A percentile compares a stretch with the other conserved stretches of the same genome.
phyloP scores from a whole-genome alignment of 2,113 vertebrate species.

The Alaudala cheleensis region DNA sequence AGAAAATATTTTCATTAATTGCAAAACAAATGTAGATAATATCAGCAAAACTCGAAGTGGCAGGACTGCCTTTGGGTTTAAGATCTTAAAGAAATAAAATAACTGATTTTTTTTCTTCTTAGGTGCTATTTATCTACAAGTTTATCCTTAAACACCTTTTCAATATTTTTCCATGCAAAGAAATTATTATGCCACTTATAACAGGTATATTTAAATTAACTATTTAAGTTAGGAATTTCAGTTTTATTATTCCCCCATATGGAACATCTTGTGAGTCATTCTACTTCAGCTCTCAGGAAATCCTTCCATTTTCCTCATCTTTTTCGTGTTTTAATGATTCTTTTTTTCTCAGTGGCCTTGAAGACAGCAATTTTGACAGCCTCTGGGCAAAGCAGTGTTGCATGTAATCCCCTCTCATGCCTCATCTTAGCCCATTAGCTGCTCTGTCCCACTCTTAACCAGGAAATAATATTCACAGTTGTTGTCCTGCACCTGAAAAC shows the following conservation, averaged over 20 bases:
- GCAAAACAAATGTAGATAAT: neutral
- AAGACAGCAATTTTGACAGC: neutral
- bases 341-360: neutral
- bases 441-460: neutral
- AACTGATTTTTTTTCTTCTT: neutral
- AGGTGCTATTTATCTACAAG: neutral
- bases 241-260: neutral
- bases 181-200: neutral
- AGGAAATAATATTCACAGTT: neutral
- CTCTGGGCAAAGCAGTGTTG: neutral
- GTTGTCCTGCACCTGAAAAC: neutral
- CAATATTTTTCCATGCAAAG: neutral
- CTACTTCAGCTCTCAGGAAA: neutral
- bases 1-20: conserved; percentile 28
- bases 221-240: neutral
- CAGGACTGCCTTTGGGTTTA: neutral
- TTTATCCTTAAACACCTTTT: neutral
- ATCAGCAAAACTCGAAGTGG: neutral
- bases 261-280: neutral
- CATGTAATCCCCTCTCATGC: neutral
- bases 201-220: neutral
- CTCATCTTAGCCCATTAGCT: neutral
- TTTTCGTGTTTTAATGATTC: neutral
- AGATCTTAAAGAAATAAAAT: neutral
- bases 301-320: neutral